Evolutionary conservation across 2,113 vertebrate species (phyloP).

Genomic region (Alethe castanea): DNA sequence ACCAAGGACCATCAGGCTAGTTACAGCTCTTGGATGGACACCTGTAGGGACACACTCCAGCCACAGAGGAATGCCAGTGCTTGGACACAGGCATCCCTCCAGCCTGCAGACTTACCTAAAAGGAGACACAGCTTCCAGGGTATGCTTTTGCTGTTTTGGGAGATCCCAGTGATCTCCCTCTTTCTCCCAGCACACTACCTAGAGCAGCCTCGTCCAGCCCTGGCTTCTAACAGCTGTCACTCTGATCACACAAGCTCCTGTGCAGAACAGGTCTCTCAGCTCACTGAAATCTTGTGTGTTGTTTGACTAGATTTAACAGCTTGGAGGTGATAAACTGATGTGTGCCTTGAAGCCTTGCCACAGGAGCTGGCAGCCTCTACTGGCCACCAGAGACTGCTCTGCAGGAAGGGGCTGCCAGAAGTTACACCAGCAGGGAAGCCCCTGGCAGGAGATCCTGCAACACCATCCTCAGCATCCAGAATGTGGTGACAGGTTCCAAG

Average conservation of each 20-base stretch:
- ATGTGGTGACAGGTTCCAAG: neutral
- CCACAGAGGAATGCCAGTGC: neutral
- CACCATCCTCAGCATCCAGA: neutral
- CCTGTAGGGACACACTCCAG: neutral
- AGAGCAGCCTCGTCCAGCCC: neutral
- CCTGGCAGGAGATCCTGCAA: neutral
- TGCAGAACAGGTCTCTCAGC: neutral
- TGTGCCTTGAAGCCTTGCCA: neutral
- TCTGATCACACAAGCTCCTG: neutral
- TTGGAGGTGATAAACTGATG: neutral
- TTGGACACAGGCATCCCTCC: neutral
- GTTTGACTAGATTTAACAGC: neutral
- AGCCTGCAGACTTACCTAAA: neutral
- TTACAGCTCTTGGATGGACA: neutral
- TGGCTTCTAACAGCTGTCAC: neutral
- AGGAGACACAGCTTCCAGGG: neutral
- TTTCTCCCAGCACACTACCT: neutral
- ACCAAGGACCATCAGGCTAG: accelerated
- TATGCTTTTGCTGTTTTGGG: neutral
- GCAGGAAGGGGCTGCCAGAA: neutral
- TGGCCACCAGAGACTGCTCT: neutral
- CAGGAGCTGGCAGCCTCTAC: neutral
- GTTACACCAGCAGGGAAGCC: neutral
- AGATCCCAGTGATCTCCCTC: neutral
- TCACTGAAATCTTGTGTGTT: neutral